Conservation (phyloP, 2,888 invertebrate genomes). For the Protophormia terraenovae region DNA sequence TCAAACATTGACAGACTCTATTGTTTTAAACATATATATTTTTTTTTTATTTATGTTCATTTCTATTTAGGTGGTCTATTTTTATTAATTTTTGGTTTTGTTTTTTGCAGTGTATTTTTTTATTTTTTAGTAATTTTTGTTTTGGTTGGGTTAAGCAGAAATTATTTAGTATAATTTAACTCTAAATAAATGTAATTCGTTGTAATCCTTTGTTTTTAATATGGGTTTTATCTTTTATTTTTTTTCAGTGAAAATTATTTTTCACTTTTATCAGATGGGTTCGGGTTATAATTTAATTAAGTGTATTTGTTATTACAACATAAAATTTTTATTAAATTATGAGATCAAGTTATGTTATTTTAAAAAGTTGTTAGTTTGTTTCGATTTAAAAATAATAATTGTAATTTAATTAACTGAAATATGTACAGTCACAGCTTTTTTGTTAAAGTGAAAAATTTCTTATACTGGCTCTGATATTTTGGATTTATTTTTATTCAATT, state of each 20-base stretch:
- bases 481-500: too few relatives aligned
- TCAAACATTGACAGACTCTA: slow-evolving; percentile 74
- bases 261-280: background rate
- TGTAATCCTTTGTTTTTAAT: slow-evolving; percentile 30
- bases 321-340: background rate
- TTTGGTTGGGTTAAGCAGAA: slow-evolving; percentile 39
- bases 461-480: too few relatives aligned
- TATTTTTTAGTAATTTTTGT: slow-evolving; percentile 31
- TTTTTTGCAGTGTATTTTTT: slow-evolving; percentile 55
- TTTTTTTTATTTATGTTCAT: slow-evolving; percentile 9
- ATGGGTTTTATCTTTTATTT: background rate
- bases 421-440: too few relatives aligned
- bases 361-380: slow-evolving; percentile 22
- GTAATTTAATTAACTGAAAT: background rate
- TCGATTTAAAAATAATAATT: background rate
- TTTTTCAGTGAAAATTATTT: background rate
- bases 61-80: slow-evolving; percentile 67
- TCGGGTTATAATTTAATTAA: background rate
- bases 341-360: slow-evolving; percentile 23
- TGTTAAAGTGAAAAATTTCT: too few relatives aligned
- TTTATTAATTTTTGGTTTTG: slow-evolving; percentile 51
- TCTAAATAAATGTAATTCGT: slow-evolving; percentile 61
- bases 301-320: background rate
- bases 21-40: slow-evolving; percentile 21
- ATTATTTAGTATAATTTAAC: slow-evolving; percentile 48